Evolutionary conservation across 2,113 vertebrate genomes (phyloP).

Genomic region (Neodon shergylaensis): DNA sequence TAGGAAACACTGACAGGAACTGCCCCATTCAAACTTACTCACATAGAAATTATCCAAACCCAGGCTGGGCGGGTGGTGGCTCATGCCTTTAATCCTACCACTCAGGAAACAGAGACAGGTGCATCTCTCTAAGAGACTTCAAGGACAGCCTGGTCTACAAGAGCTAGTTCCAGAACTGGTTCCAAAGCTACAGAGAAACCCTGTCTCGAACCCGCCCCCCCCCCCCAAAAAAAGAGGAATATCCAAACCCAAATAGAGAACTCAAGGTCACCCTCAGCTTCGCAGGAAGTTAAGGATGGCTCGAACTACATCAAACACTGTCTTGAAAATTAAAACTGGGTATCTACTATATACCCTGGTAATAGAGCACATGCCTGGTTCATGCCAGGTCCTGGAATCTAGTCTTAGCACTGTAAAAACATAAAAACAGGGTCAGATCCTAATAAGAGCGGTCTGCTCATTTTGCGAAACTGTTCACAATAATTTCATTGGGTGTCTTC

Average conservation of each 20-base stretch:
- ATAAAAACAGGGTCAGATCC: not conserved
- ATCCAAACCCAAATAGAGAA: not conserved
- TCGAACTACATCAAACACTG: not conserved
- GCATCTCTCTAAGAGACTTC: no score
- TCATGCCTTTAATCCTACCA: no score
- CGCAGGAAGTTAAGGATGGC: not conserved
- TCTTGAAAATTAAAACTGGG: not conserved
- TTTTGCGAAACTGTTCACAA: constrained; percentile 21
- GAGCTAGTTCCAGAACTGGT: no score
- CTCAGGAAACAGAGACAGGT: no score
- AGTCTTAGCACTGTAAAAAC: not conserved
- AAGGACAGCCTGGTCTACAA: no score
- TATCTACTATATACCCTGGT: not conserved
- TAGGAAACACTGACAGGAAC: not conserved
- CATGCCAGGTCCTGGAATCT: not conserved
- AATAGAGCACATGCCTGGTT: not conserved
- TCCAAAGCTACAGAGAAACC: no score
- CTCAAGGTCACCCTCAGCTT: not conserved
- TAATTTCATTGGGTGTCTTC: not conserved
- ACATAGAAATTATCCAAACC: not conserved
- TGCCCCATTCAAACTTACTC: not conserved
- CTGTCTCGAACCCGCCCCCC: no score
- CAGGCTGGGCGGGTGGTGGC: no score
- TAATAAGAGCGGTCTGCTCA: not conserved
- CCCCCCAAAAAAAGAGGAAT: no score